These are phyloP conservation scores for Liasis olivaceus DNA, from an alignment of 2,797 vertebrate species.

Conservation along the genomic window DNA sequence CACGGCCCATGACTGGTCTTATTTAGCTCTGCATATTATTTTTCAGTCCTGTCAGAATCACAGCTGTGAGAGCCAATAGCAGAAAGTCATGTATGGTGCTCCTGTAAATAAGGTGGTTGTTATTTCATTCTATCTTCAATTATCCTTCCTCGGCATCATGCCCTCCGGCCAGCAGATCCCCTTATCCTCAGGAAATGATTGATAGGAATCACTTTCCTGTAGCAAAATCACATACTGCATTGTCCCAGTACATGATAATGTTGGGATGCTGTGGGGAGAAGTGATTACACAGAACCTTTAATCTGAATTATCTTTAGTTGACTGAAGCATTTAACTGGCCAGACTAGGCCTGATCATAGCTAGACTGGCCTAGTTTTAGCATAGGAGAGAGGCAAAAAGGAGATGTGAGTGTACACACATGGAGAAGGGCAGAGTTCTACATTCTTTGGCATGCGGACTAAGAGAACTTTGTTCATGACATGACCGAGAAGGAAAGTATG, in stretches of 20 bases:
- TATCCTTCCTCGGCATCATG: background rate
- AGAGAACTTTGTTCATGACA: background rate
- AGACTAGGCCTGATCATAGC: background rate
- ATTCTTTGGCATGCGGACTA: background rate
- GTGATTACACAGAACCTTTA: background rate
- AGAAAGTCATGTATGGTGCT: accelerated
- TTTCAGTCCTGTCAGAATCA: slow-evolving; percentile 2
- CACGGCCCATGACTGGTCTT: slow-evolving; percentile 13
- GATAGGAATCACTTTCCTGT: background rate
- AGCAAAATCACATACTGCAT: background rate
- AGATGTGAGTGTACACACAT: background rate
- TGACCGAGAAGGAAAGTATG: background rate
- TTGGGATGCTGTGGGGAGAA: background rate
- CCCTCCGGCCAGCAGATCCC: background rate
- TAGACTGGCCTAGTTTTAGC: background rate
- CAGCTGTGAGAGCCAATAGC: background rate
- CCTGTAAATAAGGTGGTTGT: background rate
- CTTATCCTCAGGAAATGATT: background rate
- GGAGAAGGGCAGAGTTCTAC: background rate
- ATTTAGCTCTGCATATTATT: slow-evolving; percentile 5
- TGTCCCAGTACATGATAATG: background rate
- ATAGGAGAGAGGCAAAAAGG: background rate
- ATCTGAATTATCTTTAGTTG: background rate
- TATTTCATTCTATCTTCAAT: background rate
- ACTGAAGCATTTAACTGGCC: background rate